Conservation (phyloP, 2,888 invertebrate genomes). For the Notodonta ziczac region DNA sequence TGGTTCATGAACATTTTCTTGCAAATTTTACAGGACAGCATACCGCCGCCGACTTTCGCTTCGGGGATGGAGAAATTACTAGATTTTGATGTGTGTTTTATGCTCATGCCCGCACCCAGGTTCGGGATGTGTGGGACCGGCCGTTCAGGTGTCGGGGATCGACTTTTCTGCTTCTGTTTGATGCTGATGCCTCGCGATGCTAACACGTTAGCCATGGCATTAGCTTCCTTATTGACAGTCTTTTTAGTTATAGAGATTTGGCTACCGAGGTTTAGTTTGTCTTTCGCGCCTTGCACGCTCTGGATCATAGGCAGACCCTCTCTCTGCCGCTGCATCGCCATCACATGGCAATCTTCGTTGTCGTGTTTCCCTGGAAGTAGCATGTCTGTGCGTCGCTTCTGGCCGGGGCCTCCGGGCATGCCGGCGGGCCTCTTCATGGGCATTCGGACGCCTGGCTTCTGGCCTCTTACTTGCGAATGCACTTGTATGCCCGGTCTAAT, state of each 20-base stretch:
- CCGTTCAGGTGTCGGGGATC: constrained; percentile 73
- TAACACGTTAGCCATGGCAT: constrained; percentile 90
- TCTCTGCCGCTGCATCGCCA: constrained; percentile 89
- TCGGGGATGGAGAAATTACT: constrained; percentile 75
- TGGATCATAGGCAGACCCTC: constrained; percentile 90
- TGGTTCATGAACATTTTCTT: constrained; percentile 77
- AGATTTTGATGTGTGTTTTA: constrained; percentile 79
- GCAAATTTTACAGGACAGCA: constrained; percentile 73
- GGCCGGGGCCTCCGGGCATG: constrained; percentile 51
- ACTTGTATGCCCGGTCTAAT: constrained; percentile 74
- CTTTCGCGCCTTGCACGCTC: constrained; percentile 88
- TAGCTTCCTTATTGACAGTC: constrained; percentile 88
- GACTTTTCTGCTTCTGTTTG: constrained; percentile 86
- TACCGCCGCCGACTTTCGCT: constrained; percentile 71
- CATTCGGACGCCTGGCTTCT: constrained; percentile 65
- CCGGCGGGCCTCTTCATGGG: constrained; percentile 70
- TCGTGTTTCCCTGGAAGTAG: constrained; percentile 88
- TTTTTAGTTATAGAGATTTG: constrained; percentile 88
- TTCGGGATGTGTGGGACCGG: constrained; percentile 77
- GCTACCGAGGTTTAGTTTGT: constrained; percentile 88
- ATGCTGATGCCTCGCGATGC: constrained; percentile 92
- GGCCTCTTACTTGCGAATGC: constrained; percentile 69
- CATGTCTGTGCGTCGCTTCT: constrained; percentile 85
- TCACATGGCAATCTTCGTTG: constrained; percentile 90
- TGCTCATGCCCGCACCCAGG: constrained; percentile 79